A percentile compares a stretch with the other conserved stretches of the same genome.
Conservation (phyloP, 2,888 invertebrate species). For the Nudaria mundana region DNA sequence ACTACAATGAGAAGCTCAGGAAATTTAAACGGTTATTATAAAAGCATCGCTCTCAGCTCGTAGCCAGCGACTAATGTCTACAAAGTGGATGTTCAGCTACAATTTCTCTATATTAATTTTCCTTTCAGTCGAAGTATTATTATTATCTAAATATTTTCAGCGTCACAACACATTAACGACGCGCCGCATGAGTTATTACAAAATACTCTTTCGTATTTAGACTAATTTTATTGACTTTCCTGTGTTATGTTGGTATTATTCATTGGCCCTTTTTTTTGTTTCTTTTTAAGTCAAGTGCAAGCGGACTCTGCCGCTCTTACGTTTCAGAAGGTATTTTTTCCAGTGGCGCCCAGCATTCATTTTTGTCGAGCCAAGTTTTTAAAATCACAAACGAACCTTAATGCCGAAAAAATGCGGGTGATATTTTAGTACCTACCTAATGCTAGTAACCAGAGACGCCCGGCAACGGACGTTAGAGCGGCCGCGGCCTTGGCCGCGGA, state of each 20-base stretch:
- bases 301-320: too few species aligned
- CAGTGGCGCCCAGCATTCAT: too few species aligned
- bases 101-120: conserved; percentile 8
- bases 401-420: too few species aligned
- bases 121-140: not conserved
- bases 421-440: too few species aligned
- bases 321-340: too few species aligned
- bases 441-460: too few species aligned
- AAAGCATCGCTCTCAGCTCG: not conserved
- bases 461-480: too few species aligned
- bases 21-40: not conserved
- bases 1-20: not conserved
- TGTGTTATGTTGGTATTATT: not conserved
- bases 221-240: conserved; percentile 4
- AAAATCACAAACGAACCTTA: too few species aligned
- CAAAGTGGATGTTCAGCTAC: not conserved
- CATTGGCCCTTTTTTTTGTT: too few species aligned
- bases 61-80: not conserved
- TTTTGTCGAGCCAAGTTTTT: too few species aligned
- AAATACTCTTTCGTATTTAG: conserved; percentile 6
- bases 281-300: too few species aligned
- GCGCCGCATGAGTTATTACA: conserved; percentile 11
- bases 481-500: too few species aligned
- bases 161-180: conserved; percentile 9
- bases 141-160: conserved; percentile 5